Conservation (phyloP, 2,888 invertebrate species). For the Agrochola lychnidis region DNA sequence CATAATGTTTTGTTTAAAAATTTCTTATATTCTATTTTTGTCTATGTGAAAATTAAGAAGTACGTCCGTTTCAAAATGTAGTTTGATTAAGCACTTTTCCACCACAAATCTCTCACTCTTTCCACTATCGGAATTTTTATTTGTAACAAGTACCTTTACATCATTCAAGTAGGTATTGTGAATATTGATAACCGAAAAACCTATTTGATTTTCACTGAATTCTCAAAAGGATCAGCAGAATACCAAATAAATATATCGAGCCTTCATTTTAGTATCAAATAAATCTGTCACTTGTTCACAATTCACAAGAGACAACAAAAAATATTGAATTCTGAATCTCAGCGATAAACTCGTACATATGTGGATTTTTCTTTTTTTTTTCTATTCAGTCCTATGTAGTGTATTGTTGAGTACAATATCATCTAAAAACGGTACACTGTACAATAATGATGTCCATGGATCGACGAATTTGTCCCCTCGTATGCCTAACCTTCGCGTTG, state of each 20-base stretch:
- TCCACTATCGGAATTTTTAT: not conserved
- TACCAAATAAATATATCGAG: conserved; percentile 44
- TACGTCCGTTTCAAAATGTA: too few species aligned
- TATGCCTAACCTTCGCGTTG: conserved; percentile 60
- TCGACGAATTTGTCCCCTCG: conserved; percentile 64
- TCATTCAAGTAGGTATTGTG: conserved; percentile 18
- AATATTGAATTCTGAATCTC: conserved; percentile 58
- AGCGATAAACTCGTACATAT: conserved; percentile 29
- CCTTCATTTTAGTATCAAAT: conserved; percentile 60
- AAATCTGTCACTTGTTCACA: conserved; percentile 63
- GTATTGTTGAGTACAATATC: conserved; percentile 57
- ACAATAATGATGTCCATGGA: conserved; percentile 66
- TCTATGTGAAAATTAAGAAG: not conserved
- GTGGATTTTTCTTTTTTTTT: conserved; percentile 41
- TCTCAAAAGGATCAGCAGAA: conserved; percentile 38
- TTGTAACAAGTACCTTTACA: not conserved
- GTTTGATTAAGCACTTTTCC: not conserved
- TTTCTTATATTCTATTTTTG: not conserved
- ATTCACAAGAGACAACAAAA: conserved; percentile 64
- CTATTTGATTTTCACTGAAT: conserved; percentile 46
- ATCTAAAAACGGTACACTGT: conserved; percentile 45
- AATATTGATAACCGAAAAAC: conserved; percentile 40
- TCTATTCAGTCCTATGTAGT: conserved; percentile 33
- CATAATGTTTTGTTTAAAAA: not conserved
- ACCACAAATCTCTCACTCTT: not conserved